Conservation (phyloP, 2,797 vertebrate species). For the Anguilla anguilla region DNA sequence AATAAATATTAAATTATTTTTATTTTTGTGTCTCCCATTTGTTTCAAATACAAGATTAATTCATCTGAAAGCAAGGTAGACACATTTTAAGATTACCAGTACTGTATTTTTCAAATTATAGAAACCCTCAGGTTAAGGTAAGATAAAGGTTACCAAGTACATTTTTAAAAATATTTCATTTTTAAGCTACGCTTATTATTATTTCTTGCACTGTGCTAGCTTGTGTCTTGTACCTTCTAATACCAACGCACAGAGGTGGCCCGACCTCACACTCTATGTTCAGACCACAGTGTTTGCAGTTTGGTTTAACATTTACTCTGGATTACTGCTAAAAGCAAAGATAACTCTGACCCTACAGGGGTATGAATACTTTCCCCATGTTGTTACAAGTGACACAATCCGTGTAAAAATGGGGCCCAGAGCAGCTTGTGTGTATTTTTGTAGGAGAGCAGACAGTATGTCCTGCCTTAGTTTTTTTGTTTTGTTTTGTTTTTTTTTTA, state of each 20-base stretch:
- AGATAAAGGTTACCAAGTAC: neutral
- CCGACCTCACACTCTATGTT: slow-evolving; percentile 35
- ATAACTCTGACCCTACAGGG: neutral
- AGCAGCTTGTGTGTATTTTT: slow-evolving; percentile 30
- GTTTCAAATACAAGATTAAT: too few species aligned
- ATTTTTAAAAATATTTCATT: neutral
- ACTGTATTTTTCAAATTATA: neutral
- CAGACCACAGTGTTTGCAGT: slow-evolving; percentile 56
- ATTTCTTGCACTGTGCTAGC: neutral
- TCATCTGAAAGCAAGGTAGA: too few species aligned
- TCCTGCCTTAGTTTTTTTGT: neutral
- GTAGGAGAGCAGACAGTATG: too few species aligned
- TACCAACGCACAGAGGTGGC: neutral
- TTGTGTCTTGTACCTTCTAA: neutral
- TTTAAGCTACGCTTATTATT: neutral
- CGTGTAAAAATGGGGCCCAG: slow-evolving; percentile 59
- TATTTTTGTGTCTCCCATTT: too few species aligned
- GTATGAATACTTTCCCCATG: neutral
- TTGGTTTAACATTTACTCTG: slow-evolving; percentile 67
- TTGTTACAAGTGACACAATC: neutral
- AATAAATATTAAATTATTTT: too few species aligned
- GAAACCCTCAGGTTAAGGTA: neutral
- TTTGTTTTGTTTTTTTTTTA: too few species aligned
- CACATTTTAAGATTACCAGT: too few species aligned
- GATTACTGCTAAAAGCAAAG: neutral